phyloP scores from a whole-genome alignment of 2,797 vertebrate species.

The Mormyrus proboscirostris region DNA sequence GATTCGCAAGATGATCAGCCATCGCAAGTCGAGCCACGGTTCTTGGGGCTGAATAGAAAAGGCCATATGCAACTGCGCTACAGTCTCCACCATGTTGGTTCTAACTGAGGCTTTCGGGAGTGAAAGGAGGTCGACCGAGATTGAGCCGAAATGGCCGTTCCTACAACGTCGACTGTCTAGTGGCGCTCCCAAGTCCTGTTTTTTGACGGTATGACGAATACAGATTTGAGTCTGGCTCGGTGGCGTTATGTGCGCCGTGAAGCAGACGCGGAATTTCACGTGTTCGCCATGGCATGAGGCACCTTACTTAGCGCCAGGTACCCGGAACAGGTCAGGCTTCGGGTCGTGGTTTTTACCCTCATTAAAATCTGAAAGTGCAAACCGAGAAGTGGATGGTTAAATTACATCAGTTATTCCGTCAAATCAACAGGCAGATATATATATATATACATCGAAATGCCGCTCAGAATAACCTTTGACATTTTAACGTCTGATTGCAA shows the following conservation, averaged over 20 bases:
- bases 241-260: slow-evolving; percentile 59
- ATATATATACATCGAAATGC: not conserved
- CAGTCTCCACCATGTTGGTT: slow-evolving; percentile 47
- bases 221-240: slow-evolving; percentile 61
- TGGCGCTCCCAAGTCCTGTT: slow-evolving; percentile 32
- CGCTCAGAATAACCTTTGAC: not conserved
- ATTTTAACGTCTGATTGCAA: not conserved
- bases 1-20: slow-evolving; percentile 42
- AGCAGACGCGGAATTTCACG: slow-evolving; percentile 25
- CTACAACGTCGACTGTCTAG: slow-evolving; percentile 34
- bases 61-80: slow-evolving; percentile 48
- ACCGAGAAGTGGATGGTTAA: not conserved
- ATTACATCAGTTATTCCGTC: not conserved
- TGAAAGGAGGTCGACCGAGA: not conserved
- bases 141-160: slow-evolving; percentile 49
- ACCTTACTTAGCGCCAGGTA: not conserved
- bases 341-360: not conserved
- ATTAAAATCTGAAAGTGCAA: not conserved
- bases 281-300: not conserved
- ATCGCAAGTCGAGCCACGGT: slow-evolving; percentile 38
- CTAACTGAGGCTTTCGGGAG: slow-evolving; percentile 19
- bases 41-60: slow-evolving; percentile 34
- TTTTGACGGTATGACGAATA: slow-evolving; percentile 50
- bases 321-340: not conserved
- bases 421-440: not conserved